Evolutionary conservation across 2,113 vertebrate genomes (phyloP), one percentile per base, ranked within the genome.

Genomic region (Archocentrus centrarchus): DNA sequence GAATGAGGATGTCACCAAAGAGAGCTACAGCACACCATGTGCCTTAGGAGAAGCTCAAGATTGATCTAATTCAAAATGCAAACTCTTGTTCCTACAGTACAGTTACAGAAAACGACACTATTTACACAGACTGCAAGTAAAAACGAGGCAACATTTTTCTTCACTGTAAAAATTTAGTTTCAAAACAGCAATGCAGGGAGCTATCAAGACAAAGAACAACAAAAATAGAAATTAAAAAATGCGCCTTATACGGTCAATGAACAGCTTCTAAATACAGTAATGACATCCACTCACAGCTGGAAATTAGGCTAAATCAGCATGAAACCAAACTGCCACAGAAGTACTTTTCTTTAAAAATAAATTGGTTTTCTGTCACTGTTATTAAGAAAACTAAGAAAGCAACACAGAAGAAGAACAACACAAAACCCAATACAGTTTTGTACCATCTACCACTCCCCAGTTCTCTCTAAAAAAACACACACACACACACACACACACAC

Each of bases 201-300:
- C 53, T 61, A 55, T 81, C 14, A 11, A 84, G 82, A 80, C 22
- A 91, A 77, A n/a, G 22, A 85, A 75, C 30, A 73, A 55, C 35
- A 80, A 80, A 64, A 82, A 78, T 44, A 44, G 68, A 77, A 79
- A 80, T 24, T 50, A 79, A 47, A 84, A 84, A 80, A 82, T 61
- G 59, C 13, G 7, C 63, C 75, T 79, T 18, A 37, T 13, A 82
- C 73, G 39, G 76, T 55, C 59, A 73, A 89, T 81, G 79, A 89
- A 83, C 57, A 41, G 82, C 58, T 80, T 88, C 79, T 87, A 81
- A 88, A 79, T 82, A 73, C 50, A 30, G 81, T 53, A 86, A 61
- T 81, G 68, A 85, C 89, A 89, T 81, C 83, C 63, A 44, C 83
- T 83, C 89, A 78, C 77, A 90, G 87, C 60, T 76, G 83, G 87